These are phyloP conservation scores for Marcusenius ussheri DNA, from an alignment of 2,113 vertebrate genomes.

Conservation along the genomic window DNA sequence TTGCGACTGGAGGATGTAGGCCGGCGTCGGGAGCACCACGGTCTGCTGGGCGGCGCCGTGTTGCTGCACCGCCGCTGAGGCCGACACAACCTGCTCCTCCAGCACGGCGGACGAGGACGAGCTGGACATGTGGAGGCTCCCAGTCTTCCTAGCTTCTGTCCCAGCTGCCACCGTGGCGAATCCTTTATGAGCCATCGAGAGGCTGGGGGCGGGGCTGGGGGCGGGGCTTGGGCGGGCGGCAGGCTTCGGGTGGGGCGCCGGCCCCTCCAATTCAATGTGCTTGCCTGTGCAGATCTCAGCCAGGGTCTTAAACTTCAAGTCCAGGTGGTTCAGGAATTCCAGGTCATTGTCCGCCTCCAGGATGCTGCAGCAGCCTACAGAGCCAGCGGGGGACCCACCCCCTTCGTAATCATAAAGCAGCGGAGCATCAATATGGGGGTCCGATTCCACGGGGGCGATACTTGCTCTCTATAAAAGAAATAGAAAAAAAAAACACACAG, in stretches of 20 bases:
- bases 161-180: not conserved
- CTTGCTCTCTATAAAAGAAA: conserved; percentile 69
- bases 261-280: conserved; percentile 38
- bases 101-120: conserved; percentile 32
- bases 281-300: conserved; percentile 79
- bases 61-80: conserved; percentile 18
- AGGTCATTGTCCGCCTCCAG: conserved; percentile 76
- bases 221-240: conserved; percentile 8
- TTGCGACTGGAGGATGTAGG: conserved; percentile 58
- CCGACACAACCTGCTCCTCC: conserved; percentile 29
- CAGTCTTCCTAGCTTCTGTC: not conserved
- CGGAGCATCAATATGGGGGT: conserved; percentile 59
- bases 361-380: conserved; percentile 80
- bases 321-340: conserved; percentile 75
- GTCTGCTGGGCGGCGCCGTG: conserved; percentile 27
- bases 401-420: conserved; percentile 76
- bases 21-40: conserved; percentile 42
- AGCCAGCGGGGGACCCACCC: conserved; percentile 65
- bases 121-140: not conserved
- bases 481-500: conserved; percentile 19
- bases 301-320: conserved; percentile 82
- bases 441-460: conserved; percentile 60
- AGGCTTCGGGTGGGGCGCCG: conserved; percentile 4
- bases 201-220: not conserved
- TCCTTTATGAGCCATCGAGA: not conserved